Base-by-base conservation (phyloP, 2,113 vertebrate genomes). In the Larimichthys crocea region DNA sequence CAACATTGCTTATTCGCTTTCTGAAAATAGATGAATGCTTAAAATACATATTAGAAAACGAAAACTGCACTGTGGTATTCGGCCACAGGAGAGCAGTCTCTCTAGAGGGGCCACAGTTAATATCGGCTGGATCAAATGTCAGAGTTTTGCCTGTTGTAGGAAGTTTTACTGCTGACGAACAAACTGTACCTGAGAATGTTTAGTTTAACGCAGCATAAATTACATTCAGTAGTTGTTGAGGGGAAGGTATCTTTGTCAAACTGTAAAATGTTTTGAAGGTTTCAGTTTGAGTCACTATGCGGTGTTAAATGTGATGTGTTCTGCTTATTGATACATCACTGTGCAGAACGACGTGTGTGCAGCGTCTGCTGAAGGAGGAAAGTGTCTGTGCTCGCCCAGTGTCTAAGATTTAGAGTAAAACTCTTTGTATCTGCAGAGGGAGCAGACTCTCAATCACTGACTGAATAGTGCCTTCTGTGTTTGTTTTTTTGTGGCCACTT, bases 81-180 rank as follows among this genome's bases (percentile, higher is more conserved):
- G 76, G 44, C 91, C 91, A 92, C 89, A 81, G 74, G 89, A 88
- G 88, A 67, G 89, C 91, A 90, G 86, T 83, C 76, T 87, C 75
- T 82, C 31, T 82, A 29, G 78, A 68, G 76, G 70, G 61, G 53
- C 42, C 60, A 31, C 35, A 26, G 40, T 31, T 24, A 0, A 46
- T 74, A 66, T 59, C 48, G 10, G 22, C 48, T 9, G 14, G 46
- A 48, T 53, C 26, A 72, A 50, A 55, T 65, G 24, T 83, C 66
- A 26, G 1, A 22, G 61, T 78, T 74, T 12, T 29, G 42, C 40
- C 31, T 48, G 8, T 72, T 63, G 64, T 31, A 24, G 22, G 9
- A 14, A 29, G 10, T 71, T 79, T 74, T 20, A 68, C 40, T 65
- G 56, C 72, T 19, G 35, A 69, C 42, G 48, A 5, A 11, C 44